Evolutionary conservation across 1,140 invertebrate species (phyloP), one percentile per base, ranked within the genome.

Genomic region (Rhopalosiphum padi): DNA sequence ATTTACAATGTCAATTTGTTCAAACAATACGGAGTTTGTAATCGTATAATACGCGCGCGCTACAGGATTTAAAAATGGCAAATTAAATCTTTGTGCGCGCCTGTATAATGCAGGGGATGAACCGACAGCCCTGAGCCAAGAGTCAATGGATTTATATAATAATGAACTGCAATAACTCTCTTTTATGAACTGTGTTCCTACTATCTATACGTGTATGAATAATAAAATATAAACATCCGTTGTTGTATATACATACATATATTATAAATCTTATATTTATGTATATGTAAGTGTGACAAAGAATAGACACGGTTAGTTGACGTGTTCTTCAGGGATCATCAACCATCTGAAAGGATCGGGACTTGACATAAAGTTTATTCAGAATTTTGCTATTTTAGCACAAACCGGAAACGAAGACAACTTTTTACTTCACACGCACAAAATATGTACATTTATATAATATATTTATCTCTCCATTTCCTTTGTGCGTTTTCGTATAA

Each of bases 1-100:
- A 92, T 83, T 92, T 23, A 37, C 46, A 25, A 41, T 86, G 82
- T 93, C 82, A 53, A 55, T 93, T 93, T 55, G 91, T 93, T 55
- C 91, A 37, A 55, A 93, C 48, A 83, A 93, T 89, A 55, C 88
- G n/a, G 18, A 37, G 51, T 51, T 37, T 23, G 8, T 82, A 91
- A 91, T 82, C 60, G 68, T 30, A 82, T 35, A 48, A 60, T 91
- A 43, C 30, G 51, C n/a, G n/a, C 30, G 51, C n/a, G n/a, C n/a
- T 35, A 41, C 46, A n/a, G 25, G 25, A 43, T 77, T 68, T 77
- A 60, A 43, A 90, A 90, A 87, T 48, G 86, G 21, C 86, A 41
- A 55, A 53, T 55, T 37, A 37, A 25, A 55, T 55, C 18, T 37
- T 55, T 55, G 35, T 2, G 88, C 15, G 30, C n/a, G 60, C 30